Percentiles rank a stretch among this genome's conserved stretches.
Evolutionary conservation across 2,888 invertebrate genomes (phyloP).

Genomic region (Uropetala carovei): DNA sequence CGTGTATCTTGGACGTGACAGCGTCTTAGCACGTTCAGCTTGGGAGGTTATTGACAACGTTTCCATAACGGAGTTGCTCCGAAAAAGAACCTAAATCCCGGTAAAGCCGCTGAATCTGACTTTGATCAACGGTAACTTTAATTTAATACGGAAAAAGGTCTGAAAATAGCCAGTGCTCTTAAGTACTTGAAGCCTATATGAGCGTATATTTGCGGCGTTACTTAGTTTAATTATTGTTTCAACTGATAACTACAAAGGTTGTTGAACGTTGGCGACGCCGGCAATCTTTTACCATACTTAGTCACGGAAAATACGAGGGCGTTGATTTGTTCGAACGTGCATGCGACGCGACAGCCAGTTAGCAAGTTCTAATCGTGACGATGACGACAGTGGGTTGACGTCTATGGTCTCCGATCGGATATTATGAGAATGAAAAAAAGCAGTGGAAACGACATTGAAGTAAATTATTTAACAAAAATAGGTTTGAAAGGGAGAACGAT

Average conservation of each 20-base stretch:
- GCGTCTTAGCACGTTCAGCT: not conserved
- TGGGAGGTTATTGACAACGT: not conserved
- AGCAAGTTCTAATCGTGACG: not conserved
- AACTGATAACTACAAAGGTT: not conserved
- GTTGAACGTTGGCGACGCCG: not conserved
- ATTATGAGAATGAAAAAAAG: too few relatives aligned
- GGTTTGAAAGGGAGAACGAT: too few relatives aligned
- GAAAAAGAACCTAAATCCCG: too few relatives aligned
- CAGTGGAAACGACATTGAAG: too few relatives aligned
- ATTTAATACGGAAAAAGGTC: not conserved
- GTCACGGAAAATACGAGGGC: constrained; percentile 6
- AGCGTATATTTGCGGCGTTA: not conserved
- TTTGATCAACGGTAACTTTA: too few relatives aligned
- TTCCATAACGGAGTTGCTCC: too few relatives aligned
- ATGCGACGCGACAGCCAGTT: not conserved
- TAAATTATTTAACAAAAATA: too few relatives aligned
- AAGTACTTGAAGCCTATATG: not conserved
- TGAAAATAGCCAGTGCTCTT: not conserved
- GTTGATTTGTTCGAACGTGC: not conserved
- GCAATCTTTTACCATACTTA: not conserved
- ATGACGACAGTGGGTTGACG: constrained; percentile 2
- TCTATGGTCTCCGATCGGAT: not conserved
- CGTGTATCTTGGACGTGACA: constrained; percentile 33
- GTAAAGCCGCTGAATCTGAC: too few relatives aligned
- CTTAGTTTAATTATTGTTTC: constrained; percentile 2